These are phyloP conservation scores for Cordilura impudica DNA, from an alignment of 2,888 invertebrate genomes.

Conservation along the genomic window DNA sequence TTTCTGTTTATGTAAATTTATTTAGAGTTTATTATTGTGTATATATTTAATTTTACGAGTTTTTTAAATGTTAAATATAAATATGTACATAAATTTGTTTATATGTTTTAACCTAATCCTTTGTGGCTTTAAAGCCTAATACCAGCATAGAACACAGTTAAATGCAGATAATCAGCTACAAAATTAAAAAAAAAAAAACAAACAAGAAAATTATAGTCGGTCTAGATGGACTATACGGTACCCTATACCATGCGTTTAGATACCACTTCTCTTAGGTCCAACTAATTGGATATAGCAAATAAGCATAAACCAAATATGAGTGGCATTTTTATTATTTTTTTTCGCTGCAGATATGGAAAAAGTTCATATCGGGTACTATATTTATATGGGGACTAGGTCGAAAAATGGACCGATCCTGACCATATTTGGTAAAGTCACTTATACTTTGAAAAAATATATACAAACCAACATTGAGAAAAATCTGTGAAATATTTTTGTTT, in stretches of 20 bases:
- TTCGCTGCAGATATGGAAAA: no score
- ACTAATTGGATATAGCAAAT: no score
- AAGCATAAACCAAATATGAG: no score
- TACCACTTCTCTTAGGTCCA: no score
- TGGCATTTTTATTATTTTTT: no score
- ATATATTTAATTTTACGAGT: slow-evolving; percentile 4
- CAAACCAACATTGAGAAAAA: no score
- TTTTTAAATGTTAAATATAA: slow-evolving; percentile 3
- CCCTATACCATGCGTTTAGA: background rate
- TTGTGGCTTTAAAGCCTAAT: background rate
- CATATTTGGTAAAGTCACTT: no score
- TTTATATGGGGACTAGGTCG: no score
- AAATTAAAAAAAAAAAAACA: background rate
- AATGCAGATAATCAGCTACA: background rate
- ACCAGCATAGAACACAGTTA: background rate
- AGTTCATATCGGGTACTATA: no score
- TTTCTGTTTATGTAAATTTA: background rate
- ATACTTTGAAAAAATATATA: no score
- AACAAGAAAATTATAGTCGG: background rate
- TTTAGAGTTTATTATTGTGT: slow-evolving; percentile 6
- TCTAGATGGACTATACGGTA: background rate
- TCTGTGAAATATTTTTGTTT: no score
- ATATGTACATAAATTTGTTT: background rate
- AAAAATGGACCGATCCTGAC: no score
- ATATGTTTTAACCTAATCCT: background rate